Base-by-base conservation (phyloP, 2,113 vertebrate genomes). In the Geococcyx californianus region DNA sequence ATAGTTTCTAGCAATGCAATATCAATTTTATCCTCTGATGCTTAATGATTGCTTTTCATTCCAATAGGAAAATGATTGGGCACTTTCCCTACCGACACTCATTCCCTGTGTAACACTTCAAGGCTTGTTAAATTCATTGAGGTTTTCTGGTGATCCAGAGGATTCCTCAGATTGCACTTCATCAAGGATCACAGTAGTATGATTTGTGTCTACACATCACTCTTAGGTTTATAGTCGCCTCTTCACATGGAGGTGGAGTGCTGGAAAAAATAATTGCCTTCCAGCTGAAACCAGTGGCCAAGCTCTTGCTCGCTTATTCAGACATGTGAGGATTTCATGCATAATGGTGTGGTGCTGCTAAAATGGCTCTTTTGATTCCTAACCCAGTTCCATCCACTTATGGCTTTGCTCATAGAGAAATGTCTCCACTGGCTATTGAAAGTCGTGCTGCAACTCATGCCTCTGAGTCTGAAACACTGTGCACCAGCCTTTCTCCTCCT, bases 301-400 rank as follows among this genome's bases (percentile, higher is more conserved):
- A n/a, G 13, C 59, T 78, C 45, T 36, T 58, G 28, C 23, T 54
- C 7, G 28, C 20, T 24, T n/a, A 0, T 73, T 73, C 47, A 54
- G 40, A 36, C n/a, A 18, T 0, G 0, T 9, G 21, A 75, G 9
- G 9, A 59, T 68, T 76, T 86, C 17, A 11, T 33, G 15, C 0
- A 1, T 26, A 29, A 44, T 18, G 29, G 3, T 26, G 28, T 63
- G 49, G 31, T 67, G 31, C 13, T 26, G 59, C 76, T 91, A 16
- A 25, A 58, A 51, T 4, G 26, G 33, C 19, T 87, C 51, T 62
- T 34, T 56, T 49, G 10, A 31, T 70, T 49, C 66, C 42, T 69
- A n/a, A 20, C 24, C 47, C 69, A 21, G 16, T 17, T 58, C 25
- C 66, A n/a, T 59, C 31, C 12, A 45, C 28, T 89, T 9, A 7